A percentile compares a stretch with the other conserved stretches of the same genome.
Evolutionary conservation across 2,797 vertebrate genomes (phyloP).

Genomic region (Macropus fuliginosus): DNA sequence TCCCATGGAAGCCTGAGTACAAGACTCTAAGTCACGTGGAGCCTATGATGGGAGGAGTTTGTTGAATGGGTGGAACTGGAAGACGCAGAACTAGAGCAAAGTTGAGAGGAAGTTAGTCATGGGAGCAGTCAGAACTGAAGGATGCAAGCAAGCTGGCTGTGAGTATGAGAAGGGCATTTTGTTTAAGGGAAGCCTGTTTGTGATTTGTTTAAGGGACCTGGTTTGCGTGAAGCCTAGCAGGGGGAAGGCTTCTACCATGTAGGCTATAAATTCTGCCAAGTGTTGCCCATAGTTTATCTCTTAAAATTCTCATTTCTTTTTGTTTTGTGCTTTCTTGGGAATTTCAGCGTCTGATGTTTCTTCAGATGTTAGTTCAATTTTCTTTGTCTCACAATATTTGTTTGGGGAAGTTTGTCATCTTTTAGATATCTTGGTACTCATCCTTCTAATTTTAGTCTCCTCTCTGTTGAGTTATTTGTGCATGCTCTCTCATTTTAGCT

Average conservation of each 20-base stretch:
- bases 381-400: background rate
- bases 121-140: no score
- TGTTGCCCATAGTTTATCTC: background rate
- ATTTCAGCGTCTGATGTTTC: background rate
- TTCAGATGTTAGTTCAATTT: background rate
- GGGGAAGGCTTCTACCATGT: background rate
- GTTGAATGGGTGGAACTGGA: no score
- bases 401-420: background rate
- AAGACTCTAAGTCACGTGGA: no score
- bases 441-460: background rate
- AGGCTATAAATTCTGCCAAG: background rate
- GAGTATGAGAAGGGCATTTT: no score
- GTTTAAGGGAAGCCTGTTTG: no score
- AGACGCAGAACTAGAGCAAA: no score
- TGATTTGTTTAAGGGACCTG: no score
- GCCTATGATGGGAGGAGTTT: no score
- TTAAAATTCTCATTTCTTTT: background rate
- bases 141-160: no score
- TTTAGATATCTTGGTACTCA: background rate
- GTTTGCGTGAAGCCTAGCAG: no score
- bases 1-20: no score
- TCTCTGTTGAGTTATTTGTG: background rate
- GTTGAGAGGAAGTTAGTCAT: no score
- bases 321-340: background rate
- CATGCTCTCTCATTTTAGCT: background rate